phyloP scores from a whole-genome alignment of 2,888 invertebrate species.

The Eubasilissa splendida region DNA sequence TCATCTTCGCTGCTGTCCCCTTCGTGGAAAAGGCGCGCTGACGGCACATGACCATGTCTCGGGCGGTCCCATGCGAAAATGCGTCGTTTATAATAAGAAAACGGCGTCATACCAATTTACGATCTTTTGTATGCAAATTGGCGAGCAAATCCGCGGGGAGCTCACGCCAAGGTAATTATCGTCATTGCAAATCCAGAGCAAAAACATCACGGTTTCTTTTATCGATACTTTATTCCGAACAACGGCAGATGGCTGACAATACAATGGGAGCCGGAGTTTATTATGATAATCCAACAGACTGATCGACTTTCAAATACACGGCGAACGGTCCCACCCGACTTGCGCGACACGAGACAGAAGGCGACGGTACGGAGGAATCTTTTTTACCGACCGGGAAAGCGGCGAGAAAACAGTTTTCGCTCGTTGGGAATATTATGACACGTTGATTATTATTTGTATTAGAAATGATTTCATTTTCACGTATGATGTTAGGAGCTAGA shows the following conservation, averaged over 20 bases:
- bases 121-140: slow-evolving; percentile 51
- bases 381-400: too few species aligned
- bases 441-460: too few species aligned
- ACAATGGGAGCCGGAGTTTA: slow-evolving; percentile 43
- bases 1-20: slow-evolving; percentile 25
- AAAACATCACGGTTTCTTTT: slow-evolving; percentile 27
- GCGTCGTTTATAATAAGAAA: slow-evolving; percentile 37
- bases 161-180: slow-evolving; percentile 33
- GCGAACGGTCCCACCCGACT: background rate
- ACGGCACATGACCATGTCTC: background rate
- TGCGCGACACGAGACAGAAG: background rate
- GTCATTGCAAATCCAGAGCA: slow-evolving; percentile 39
- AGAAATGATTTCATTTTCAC: too few species aligned
- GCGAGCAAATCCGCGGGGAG: slow-evolving; percentile 8
- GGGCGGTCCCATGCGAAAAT: slow-evolving; percentile 8
- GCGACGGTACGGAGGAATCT: too few species aligned
- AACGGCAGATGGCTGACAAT: slow-evolving; percentile 22
- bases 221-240: slow-evolving; percentile 12
- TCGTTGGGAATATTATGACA: too few species aligned
- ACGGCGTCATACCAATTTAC: slow-evolving; percentile 40
- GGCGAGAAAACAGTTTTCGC: too few species aligned
- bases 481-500: too few species aligned
- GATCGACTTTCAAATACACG: slow-evolving; percentile 28
- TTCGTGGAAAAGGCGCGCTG: slow-evolving; percentile 7
- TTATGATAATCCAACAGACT: slow-evolving; percentile 26